Percentiles rank a stretch among this genome's conserved stretches.
Evolutionary conservation across 1,140 invertebrate species (phyloP).

Genomic region (Bursaphelenchus mucronatus): DNA sequence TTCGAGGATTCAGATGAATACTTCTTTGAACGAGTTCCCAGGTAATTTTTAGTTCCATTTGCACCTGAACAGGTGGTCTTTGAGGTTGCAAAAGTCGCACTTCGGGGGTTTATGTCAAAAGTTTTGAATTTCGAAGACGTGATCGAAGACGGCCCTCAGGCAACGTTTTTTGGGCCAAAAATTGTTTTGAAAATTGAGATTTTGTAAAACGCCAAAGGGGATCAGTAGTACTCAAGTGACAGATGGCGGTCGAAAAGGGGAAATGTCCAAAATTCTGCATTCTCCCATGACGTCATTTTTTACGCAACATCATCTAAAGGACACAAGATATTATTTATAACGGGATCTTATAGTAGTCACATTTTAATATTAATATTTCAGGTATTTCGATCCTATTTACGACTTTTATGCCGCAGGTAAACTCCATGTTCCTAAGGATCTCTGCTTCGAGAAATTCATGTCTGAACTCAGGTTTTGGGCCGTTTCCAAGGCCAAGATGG

Average conservation of each 20-base stretch:
- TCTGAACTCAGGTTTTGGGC: conserved; percentile 56
- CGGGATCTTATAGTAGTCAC: conserved; percentile 2
- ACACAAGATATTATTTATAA: conserved; percentile 5
- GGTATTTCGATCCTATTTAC: conserved; percentile 61
- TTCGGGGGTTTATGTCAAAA: background rate
- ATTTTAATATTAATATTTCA: conserved; percentile 25
- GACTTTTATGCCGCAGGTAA: conserved; percentile 61
- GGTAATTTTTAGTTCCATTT: conserved; percentile 30
- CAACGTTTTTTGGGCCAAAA: too few species aligned
- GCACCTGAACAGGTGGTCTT: too few species aligned
- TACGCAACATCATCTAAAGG: background rate
- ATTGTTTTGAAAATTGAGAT: too few species aligned
- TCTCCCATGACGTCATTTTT: background rate
- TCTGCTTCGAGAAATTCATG: conserved; percentile 61
- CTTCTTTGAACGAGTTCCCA: conserved; percentile 58
- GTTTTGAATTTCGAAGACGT: too few species aligned
- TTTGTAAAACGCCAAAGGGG: too few species aligned
- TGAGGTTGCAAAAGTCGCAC: too few species aligned
- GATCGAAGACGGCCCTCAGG: too few species aligned
- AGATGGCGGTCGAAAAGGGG: too few species aligned
- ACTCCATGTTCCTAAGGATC: conserved; percentile 58
- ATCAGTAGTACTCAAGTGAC: too few species aligned
- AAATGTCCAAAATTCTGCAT: too few species aligned
- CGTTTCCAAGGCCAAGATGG: conserved; percentile 58
- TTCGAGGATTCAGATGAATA: conserved; percentile 59